These are phyloP conservation scores for Scaptomyza tumidula DNA, from an alignment of 2,888 invertebrate species.

Conservation along the genomic window DNA sequence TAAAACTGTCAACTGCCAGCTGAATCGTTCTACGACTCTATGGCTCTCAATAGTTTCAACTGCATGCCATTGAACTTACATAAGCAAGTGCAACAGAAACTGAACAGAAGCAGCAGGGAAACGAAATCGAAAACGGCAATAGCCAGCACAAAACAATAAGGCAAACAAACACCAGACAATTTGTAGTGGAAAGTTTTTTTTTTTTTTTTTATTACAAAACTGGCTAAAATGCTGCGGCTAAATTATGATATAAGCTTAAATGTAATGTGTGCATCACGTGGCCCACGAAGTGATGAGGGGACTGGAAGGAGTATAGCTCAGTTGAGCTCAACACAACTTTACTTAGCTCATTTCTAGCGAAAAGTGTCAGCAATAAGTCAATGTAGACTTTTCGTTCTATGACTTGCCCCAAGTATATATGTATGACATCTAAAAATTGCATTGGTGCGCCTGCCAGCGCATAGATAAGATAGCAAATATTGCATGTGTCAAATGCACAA, in stretches of 20 bases:
- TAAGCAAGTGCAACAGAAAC: slow-evolving; percentile 48
- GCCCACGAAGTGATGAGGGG: not conserved
- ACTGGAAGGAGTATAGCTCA: not conserved
- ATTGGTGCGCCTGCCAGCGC: slow-evolving; percentile 35
- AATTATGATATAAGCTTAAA: slow-evolving; percentile 1
- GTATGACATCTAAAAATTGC: slow-evolving; percentile 28
- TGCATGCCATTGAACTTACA: slow-evolving; percentile 76
- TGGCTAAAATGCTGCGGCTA: slow-evolving; percentile 42
- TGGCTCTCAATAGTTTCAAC: slow-evolving; percentile 18
- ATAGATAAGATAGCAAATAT: slow-evolving; percentile 51
- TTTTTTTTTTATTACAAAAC: slow-evolving; percentile 41
- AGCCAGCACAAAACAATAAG: slow-evolving; percentile 34
- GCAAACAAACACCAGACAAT: slow-evolving; percentile 59
- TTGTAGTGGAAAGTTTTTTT: slow-evolving; percentile 69
- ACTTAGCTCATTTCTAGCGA: slow-evolving; percentile 24
- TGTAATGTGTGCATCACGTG: slow-evolving; percentile 59
- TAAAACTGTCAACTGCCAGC: slow-evolving; percentile 41
- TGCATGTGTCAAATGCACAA: slow-evolving; percentile 7
- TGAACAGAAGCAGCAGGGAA: slow-evolving; percentile 25
- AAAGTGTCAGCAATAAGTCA: slow-evolving; percentile 28
- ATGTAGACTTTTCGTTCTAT: slow-evolving; percentile 32
- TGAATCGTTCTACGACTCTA: not conserved
- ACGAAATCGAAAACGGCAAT: slow-evolving; percentile 57
- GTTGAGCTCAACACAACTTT: slow-evolving; percentile 9
- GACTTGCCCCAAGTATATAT: slow-evolving; percentile 4